Conservation (phyloP, 2,888 invertebrate genomes). For the Chloromyia formosa region DNA sequence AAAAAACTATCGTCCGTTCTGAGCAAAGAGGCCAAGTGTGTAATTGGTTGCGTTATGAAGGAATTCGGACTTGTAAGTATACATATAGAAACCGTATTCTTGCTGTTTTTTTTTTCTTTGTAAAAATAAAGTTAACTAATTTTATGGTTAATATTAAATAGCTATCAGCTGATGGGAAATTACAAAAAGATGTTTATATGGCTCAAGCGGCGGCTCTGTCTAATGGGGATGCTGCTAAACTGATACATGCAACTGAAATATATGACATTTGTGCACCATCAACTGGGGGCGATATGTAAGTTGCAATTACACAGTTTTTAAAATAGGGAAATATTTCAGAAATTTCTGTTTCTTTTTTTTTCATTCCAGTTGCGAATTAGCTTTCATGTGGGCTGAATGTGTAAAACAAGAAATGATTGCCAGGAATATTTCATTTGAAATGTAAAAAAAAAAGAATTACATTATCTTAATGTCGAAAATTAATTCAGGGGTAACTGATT, state of each 20-base stretch:
- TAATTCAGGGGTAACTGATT: too few relatives aligned
- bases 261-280: not conserved
- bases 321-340: too few relatives aligned
- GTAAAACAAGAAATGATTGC: constrained; percentile 20
- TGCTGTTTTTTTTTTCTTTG: not conserved
- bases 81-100: not conserved
- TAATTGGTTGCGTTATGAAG: constrained; percentile 22
- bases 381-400: not conserved
- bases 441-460: too few relatives aligned
- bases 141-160: not conserved
- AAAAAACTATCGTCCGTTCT: not conserved
- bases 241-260: constrained; percentile 20
- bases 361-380: constrained; percentile 9
- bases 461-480: too few relatives aligned
- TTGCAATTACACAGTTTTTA: not conserved
- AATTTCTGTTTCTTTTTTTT: not conserved
- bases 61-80: constrained; percentile 20
- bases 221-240: constrained; percentile 29
- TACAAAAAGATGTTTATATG: constrained; percentile 21
- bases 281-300: constrained; percentile 20
- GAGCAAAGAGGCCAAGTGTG: constrained; percentile 32
- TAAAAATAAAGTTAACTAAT: not conserved
- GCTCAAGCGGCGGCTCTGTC: not conserved
- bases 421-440: not conserved
- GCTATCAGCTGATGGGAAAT: constrained; percentile 21